Conservation (phyloP, 2,888 invertebrate genomes). For the Scaptomyza flava region DNA sequence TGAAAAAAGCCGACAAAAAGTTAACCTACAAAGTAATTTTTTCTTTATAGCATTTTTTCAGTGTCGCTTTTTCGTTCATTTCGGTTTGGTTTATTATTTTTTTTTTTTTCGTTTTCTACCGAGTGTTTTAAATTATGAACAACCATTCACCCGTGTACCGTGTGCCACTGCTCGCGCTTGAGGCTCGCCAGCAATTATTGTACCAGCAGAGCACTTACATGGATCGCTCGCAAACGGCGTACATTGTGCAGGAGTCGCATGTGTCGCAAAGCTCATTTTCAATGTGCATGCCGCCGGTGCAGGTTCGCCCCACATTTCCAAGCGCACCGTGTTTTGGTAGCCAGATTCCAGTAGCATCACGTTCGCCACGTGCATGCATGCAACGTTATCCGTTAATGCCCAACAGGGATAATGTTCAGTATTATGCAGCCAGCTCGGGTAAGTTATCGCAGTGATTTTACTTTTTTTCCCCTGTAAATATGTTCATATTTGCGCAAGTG, state of each 20-base stretch:
- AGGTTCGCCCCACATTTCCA: slow-evolving; percentile 12
- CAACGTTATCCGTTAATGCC: slow-evolving; percentile 26
- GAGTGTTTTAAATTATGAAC: slow-evolving; percentile 44
- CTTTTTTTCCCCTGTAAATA: background rate
- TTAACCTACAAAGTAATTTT: slow-evolving; percentile 23
- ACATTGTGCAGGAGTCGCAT: slow-evolving; percentile 58
- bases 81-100: background rate
- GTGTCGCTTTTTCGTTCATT: background rate
- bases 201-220: slow-evolving; percentile 65
- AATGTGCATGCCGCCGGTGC: slow-evolving; percentile 28
- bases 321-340: slow-evolving; percentile 4
- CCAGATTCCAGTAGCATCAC: background rate
- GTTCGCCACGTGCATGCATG: slow-evolving; percentile 1
- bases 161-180: slow-evolving; percentile 47
- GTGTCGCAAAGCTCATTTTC: slow-evolving; percentile 64
- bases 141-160: slow-evolving; percentile 36
- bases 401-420: slow-evolving; percentile 40
- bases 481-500: background rate
- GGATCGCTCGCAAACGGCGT: slow-evolving; percentile 55
- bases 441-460: slow-evolving; percentile 1
- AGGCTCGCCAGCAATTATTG: slow-evolving; percentile 62
- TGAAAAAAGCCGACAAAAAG: slow-evolving; percentile 11
- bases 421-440: slow-evolving; percentile 53
- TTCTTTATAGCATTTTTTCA: slow-evolving; percentile 2
- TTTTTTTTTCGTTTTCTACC: background rate